Evolutionary conservation across 2,888 invertebrate genomes (phyloP).

Genomic region (Caradrina kadenii): DNA sequence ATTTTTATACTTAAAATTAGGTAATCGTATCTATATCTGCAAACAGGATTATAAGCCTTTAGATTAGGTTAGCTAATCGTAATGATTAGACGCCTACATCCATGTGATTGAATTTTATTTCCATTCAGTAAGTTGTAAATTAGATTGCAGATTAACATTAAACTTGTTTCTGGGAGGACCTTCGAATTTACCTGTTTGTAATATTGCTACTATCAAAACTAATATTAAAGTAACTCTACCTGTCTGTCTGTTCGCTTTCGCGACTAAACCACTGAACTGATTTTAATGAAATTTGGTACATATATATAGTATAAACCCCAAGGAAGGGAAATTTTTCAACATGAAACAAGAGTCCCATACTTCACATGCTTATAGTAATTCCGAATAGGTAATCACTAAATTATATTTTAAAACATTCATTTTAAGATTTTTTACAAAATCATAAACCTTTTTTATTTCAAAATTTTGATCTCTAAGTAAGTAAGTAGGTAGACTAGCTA

Average conservation of each 20-base stretch:
- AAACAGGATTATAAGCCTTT: background rate
- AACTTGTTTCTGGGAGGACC: background rate
- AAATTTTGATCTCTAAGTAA: too few relatives aligned
- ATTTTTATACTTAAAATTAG: background rate
- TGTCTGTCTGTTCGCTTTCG: too few relatives aligned
- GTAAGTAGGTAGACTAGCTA: background rate
- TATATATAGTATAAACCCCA: too few relatives aligned
- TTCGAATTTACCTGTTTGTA: background rate
- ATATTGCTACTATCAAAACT: too few relatives aligned
- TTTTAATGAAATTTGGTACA: too few relatives aligned
- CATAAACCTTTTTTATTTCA: too few relatives aligned
- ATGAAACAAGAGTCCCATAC: background rate
- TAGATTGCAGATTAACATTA: background rate
- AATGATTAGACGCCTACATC: background rate
- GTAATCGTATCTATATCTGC: constrained; percentile 16
- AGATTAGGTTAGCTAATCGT: background rate
- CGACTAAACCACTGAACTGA: too few relatives aligned
- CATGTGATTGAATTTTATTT: background rate
- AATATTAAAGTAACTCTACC: too few relatives aligned
- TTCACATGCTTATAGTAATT: background rate
- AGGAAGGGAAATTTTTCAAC: too few relatives aligned
- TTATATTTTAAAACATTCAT: too few relatives aligned
- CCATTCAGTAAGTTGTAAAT: background rate
- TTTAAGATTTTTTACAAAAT: too few relatives aligned
- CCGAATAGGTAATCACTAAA: too few relatives aligned